Conservation (phyloP, 2,113 vertebrate species). For the Podiceps cristatus region DNA sequence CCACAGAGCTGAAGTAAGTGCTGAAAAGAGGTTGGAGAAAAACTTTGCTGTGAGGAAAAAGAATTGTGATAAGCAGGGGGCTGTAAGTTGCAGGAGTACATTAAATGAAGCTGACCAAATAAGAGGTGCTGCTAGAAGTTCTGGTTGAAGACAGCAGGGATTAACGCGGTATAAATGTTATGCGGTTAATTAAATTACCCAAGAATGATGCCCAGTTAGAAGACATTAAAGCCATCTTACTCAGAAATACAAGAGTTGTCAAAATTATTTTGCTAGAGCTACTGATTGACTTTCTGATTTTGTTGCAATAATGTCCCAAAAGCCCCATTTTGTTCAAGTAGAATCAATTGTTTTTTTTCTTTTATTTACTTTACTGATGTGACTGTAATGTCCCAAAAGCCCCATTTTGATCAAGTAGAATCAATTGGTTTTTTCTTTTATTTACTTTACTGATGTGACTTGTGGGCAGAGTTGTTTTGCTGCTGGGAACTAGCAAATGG, state of each 20-base stretch:
- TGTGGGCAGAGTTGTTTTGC: background rate
- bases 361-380: background rate
- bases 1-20: background rate
- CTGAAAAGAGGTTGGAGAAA: background rate
- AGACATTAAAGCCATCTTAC: background rate
- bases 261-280: background rate
- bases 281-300: background rate
- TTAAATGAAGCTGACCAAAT: background rate
- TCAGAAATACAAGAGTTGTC: background rate
- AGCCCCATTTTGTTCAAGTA: background rate
- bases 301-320: background rate
- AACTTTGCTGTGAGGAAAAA: background rate
- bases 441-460: background rate
- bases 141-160: background rate
- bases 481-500: background rate
- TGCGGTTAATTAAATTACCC: background rate
- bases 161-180: background rate
- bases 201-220: background rate
- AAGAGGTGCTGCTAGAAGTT: background rate
- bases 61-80: background rate
- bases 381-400: background rate
- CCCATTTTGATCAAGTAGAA: background rate
- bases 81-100: background rate
- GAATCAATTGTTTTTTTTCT: background rate
- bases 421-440: background rate